A percentile compares a stretch with the other conserved stretches of the same genome.
phyloP scores from a whole-genome alignment of 2,888 invertebrate genomes.

The Ophioninae sp. region DNA sequence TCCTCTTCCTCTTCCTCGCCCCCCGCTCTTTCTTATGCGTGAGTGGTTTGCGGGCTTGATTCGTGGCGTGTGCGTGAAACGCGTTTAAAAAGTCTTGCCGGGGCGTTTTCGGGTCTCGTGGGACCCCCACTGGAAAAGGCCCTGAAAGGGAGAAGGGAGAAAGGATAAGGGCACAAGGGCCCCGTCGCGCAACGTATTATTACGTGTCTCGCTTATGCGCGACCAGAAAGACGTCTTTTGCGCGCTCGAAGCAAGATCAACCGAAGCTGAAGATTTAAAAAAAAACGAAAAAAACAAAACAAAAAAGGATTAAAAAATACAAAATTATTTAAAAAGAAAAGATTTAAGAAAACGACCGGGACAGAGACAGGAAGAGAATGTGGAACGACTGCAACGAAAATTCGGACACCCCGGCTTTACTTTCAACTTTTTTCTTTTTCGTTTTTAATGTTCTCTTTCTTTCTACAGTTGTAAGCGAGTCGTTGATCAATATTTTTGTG shows the following conservation, averaged over 20 bases:
- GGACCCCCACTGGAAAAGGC: slow-evolving; percentile 59
- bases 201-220: slow-evolving; percentile 77
- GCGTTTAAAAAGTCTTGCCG: slow-evolving; percentile 40
- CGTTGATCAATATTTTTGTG: too few relatives aligned
- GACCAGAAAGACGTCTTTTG: slow-evolving; percentile 62
- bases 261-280: too few relatives aligned
- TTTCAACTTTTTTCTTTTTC: neutral
- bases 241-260: slow-evolving; percentile 19
- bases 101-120: slow-evolving; percentile 75
- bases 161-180: slow-evolving; percentile 34
- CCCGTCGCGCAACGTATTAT: slow-evolving; percentile 76
- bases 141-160: neutral
- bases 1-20: neutral
- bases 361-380: slow-evolving; percentile 15
- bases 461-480: too few relatives aligned
- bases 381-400: slow-evolving; percentile 41
- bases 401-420: slow-evolving; percentile 25
- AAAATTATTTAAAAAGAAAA: too few relatives aligned
- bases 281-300: too few relatives aligned
- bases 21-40: too few relatives aligned
- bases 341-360: too few relatives aligned
- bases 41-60: slow-evolving; percentile 22
- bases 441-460: too few relatives aligned
- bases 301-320: too few relatives aligned
- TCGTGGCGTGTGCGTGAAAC: slow-evolving; percentile 70